These are phyloP conservation scores for Enteromius unitaeniatus DNA, from an alignment of 2,797 vertebrate genomes.

Conservation along the genomic window DNA sequence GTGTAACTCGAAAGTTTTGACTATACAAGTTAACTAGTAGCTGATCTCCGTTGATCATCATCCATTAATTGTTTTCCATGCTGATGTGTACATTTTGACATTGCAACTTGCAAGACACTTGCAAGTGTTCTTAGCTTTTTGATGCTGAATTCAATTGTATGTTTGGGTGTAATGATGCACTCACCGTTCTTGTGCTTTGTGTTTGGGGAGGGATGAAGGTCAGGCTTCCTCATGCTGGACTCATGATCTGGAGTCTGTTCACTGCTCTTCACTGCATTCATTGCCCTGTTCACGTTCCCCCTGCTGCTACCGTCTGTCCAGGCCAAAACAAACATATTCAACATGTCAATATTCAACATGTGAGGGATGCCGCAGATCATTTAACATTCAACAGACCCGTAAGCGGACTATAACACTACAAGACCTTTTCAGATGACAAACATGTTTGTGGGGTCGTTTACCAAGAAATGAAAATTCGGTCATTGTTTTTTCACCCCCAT, in stretches of 20 bases:
- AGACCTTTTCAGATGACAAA: neutral
- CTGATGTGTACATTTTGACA: neutral
- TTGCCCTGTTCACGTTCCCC: slow-evolving; percentile 64
- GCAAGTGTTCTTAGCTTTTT: neutral
- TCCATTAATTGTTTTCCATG: neutral
- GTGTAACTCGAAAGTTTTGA: neutral
- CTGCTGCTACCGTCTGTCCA: slow-evolving; percentile 58
- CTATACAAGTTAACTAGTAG: neutral
- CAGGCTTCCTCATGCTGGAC: slow-evolving; percentile 52
- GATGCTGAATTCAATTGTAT: neutral
- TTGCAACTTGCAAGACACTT: neutral
- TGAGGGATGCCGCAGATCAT: slow-evolving; percentile 21
- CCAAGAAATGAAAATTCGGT: no score
- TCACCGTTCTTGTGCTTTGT: slow-evolving; percentile 72
- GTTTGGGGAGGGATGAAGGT: slow-evolving; percentile 53
- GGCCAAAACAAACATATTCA: slow-evolving; percentile 61
- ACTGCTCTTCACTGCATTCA: slow-evolving; percentile 74
- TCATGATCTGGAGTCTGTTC: slow-evolving; percentile 25
- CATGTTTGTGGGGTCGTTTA: neutral
- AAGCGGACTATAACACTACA: neutral
- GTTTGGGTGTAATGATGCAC: slow-evolving; percentile 40
- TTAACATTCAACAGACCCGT: slow-evolving; percentile 27
- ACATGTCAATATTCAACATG: slow-evolving; percentile 59
- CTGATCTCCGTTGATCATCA: neutral
- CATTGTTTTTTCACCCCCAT: neutral